These are phyloP conservation scores for Lophura nycthemera DNA, from an alignment of 2,113 vertebrate species.

Conservation along the genomic window DNA sequence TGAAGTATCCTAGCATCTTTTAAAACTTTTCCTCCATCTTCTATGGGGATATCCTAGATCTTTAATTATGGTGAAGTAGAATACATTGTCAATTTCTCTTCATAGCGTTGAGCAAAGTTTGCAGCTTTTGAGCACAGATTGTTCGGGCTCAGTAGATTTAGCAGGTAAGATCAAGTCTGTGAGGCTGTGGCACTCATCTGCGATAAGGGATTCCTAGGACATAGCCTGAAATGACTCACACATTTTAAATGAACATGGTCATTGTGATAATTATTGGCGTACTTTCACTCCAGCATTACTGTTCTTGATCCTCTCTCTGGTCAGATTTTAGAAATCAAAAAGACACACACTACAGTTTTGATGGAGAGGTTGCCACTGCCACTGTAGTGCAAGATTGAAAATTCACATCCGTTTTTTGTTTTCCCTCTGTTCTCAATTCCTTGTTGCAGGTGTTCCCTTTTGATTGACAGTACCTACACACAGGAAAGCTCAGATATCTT, in stretches of 20 bases:
- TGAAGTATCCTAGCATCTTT: not conserved
- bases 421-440: not conserved
- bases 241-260: not conserved
- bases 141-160: not conserved
- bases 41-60: rapidly evolving
- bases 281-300: not conserved
- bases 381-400: not conserved
- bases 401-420: not conserved
- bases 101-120: not conserved
- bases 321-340: not conserved
- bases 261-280: not conserved
- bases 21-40: not conserved
- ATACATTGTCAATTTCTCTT: rapidly evolving
- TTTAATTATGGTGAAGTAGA: not conserved
- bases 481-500: not conserved
- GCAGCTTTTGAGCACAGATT: no score
- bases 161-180: not conserved
- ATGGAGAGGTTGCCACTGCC: not conserved
- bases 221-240: not conserved
- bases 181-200: not conserved
- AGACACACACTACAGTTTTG: not conserved
- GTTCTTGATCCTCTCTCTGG: not conserved
- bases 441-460: not conserved
- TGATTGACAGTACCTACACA: not conserved
- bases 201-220: not conserved